These are phyloP conservation scores for Oscheius myriophilus DNA, from an alignment of 2,888 invertebrate species.

Conservation along the genomic window DNA sequence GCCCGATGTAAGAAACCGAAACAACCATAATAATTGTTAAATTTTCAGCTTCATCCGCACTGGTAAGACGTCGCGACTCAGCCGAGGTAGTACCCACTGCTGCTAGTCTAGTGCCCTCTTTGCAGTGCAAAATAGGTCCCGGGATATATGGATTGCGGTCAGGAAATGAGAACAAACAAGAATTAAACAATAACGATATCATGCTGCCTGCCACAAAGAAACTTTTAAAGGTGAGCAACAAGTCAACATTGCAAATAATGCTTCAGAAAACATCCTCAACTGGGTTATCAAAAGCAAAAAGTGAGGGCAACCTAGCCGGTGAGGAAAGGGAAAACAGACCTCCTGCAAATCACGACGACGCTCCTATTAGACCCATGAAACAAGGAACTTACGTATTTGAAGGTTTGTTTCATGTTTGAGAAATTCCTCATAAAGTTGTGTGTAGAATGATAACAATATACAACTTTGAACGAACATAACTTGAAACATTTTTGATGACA, in stretches of 20 bases:
- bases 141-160: background rate
- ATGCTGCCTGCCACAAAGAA: slow-evolving; percentile 10
- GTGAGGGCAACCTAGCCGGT: slow-evolving; percentile 14
- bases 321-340: slow-evolving; percentile 29
- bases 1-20: slow-evolving; percentile 19
- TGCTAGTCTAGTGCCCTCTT: too few species aligned
- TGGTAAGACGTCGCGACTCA: slow-evolving; percentile 17
- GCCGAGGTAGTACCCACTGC: background rate
- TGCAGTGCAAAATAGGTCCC: slow-evolving; percentile 13
- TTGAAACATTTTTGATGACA: too few species aligned
- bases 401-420: slow-evolving; percentile 5
- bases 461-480: too few species aligned
- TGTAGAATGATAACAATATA: too few species aligned
- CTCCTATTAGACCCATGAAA: slow-evolving; percentile 32
- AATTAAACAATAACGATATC: slow-evolving; percentile 22
- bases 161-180: background rate
- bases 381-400: slow-evolving; percentile 27
- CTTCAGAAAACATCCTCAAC: slow-evolving; percentile 16
- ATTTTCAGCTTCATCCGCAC: slow-evolving; percentile 31
- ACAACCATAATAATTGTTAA: background rate
- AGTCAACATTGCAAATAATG: background rate
- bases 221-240: slow-evolving; percentile 3
- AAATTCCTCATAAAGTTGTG: too few species aligned
- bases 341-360: slow-evolving; percentile 30
- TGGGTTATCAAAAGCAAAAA: slow-evolving; percentile 22